phyloP scores from a whole-genome alignment of 2,797 vertebrate species.

The Helicolenus hilgendorfi region DNA sequence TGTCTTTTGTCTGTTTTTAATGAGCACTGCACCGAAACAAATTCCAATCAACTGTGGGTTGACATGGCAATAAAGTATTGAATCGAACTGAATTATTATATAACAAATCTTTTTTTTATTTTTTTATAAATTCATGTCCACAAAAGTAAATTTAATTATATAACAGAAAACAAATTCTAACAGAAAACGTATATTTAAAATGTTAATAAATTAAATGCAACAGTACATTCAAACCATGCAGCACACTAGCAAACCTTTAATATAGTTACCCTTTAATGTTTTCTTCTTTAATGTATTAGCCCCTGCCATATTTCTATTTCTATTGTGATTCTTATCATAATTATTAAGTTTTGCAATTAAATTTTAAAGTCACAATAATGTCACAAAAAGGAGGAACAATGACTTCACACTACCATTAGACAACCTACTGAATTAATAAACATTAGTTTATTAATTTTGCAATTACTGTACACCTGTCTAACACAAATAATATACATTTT shows the following conservation, averaged over 20 bases:
- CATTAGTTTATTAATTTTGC: no score
- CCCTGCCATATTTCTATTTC: not conserved
- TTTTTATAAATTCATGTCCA: not conserved
- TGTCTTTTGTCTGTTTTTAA: no score
- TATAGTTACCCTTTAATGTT: not conserved
- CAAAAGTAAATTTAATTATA: not conserved
- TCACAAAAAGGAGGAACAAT: not conserved
- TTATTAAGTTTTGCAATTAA: no score
- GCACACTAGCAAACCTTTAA: not conserved
- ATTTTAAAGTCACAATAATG: not conserved
- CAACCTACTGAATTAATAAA: no score
- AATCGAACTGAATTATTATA: not conserved
- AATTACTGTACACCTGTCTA: no score
- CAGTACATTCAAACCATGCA: not conserved
- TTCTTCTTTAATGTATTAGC: not conserved
- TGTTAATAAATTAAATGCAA: not conserved
- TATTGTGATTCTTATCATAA: no score
- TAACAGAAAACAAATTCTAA: not conserved
- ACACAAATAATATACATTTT: no score
- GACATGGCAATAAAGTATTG: no score
- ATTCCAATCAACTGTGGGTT: no score
- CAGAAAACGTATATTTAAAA: not conserved
- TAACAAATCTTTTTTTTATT: no score
- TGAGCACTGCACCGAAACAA: no score
- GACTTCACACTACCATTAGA: not conserved